phyloP scores from a whole-genome alignment of 1,140 invertebrate species.

The Daktulosphaira vitifoliae region DNA sequence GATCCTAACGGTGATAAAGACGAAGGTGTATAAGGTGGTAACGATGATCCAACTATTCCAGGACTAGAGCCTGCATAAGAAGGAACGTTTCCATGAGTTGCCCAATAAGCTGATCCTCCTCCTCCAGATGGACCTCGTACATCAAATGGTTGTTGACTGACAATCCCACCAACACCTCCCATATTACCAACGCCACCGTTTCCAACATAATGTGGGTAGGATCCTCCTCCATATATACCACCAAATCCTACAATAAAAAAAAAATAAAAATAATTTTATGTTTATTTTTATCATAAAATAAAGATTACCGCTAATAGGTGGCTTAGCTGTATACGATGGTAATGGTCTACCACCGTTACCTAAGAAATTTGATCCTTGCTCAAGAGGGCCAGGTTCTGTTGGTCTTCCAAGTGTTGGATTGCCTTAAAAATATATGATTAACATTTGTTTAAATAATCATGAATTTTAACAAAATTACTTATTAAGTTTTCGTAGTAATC shows the following conservation, averaged over 20 bases:
- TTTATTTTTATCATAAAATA: no score
- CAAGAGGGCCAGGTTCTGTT: slow-evolving; percentile 47
- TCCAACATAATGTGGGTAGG: slow-evolving; percentile 26
- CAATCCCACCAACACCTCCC: no score
- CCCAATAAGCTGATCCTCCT: no score
- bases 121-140: no score
- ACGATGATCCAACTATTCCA: background rate
- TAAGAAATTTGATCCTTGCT: slow-evolving; percentile 47
- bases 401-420: background rate
- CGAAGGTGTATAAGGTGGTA: slow-evolving; percentile 20
- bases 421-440: no score
- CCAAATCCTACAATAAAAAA: slow-evolving; percentile 19
- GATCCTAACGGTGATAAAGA: background rate
- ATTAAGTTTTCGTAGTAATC: slow-evolving; percentile 68
- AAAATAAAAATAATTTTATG: no score
- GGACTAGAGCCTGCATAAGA: background rate
- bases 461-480: slow-evolving; percentile 36
- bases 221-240: slow-evolving; percentile 35
- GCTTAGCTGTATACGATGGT: slow-evolving; percentile 42
- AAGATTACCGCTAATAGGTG: slow-evolving; percentile 33
- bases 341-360: slow-evolving; percentile 45
- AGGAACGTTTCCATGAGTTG: no score
- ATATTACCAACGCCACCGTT: no score
- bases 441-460: background rate
- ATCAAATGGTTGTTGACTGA: no score